These are phyloP conservation scores for Heterodera schachtii DNA, from an alignment of 1,140 invertebrate species.

Conservation along the genomic window DNA sequence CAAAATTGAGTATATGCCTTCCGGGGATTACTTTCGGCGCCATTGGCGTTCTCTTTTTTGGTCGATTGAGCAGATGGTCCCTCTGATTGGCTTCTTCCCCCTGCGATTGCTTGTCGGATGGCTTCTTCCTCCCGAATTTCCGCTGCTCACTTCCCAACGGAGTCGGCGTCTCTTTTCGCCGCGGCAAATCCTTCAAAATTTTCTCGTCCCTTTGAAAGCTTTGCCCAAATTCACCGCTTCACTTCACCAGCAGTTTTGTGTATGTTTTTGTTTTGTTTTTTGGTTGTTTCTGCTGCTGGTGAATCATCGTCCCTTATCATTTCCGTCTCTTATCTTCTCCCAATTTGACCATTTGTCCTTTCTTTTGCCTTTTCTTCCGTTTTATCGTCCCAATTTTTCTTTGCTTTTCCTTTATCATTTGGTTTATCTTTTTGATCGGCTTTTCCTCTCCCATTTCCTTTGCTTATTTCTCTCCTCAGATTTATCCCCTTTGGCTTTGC, in stretches of 20 bases:
- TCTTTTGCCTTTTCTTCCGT: too few species aligned
- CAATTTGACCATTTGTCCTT: too few species aligned
- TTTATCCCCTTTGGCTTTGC: constrained; percentile 83
- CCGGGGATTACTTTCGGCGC: constrained; percentile 70
- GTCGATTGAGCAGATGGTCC: constrained; percentile 78
- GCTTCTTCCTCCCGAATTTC: constrained; percentile 14
- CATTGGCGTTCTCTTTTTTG: constrained; percentile 72
- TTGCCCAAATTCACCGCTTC: constrained; percentile 72
- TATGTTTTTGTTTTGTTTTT: constrained; percentile 57
- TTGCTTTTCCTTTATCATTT: background rate
- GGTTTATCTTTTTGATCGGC: too few species aligned
- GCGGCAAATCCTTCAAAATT: constrained; percentile 81
- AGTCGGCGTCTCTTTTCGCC: constrained; percentile 69
- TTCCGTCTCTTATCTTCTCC: background rate
- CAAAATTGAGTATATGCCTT: constrained; percentile 69
- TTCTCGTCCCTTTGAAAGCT: constrained; percentile 76
- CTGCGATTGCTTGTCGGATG: constrained; percentile 10
- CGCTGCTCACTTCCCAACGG: constrained; percentile 67
- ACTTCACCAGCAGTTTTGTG: constrained; percentile 76
- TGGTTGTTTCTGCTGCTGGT: background rate
- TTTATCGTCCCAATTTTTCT: background rate
- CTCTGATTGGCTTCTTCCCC: constrained; percentile 70
- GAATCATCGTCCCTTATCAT: constrained; percentile 14
- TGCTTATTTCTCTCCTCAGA: constrained; percentile 66
- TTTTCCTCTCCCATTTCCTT: too few species aligned